These are phyloP conservation scores for Macrophya annulata DNA, from an alignment of 2,888 invertebrate species.

Conservation along the genomic window DNA sequence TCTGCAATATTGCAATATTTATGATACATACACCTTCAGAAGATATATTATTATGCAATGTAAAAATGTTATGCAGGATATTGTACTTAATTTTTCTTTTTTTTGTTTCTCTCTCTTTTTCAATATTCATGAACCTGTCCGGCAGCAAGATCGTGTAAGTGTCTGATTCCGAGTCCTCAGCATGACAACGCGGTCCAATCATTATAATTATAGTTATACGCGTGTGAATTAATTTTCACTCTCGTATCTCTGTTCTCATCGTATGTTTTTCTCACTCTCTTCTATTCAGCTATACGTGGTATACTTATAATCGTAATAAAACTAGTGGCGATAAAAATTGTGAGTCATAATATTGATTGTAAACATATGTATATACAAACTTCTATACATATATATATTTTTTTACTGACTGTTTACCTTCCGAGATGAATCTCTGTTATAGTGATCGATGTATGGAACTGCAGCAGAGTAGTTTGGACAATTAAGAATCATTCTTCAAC, in stretches of 20 bases:
- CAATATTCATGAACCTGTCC: conserved; percentile 28
- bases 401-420: not conserved
- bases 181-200: not conserved
- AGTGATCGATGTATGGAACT: not conserved
- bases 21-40: not conserved
- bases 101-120: not conserved
- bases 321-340: not conserved
- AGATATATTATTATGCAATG: not conserved
- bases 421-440: not conserved
- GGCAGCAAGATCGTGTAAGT: not conserved
- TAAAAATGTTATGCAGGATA: not conserved
- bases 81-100: not conserved
- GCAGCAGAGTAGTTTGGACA: not conserved
- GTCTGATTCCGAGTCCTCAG: not conserved
- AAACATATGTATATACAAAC: not conserved
- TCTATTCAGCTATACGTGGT: not conserved
- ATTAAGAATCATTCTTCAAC: not conserved
- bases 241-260: not conserved
- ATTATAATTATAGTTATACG: not conserved
- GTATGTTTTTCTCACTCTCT: not conserved
- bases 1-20: conserved; percentile 10
- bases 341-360: not conserved
- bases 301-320: not conserved
- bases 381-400: not conserved
- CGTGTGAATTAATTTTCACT: conserved; percentile 4